Percentiles rank a stretch among this genome's conserved stretches.
Evolutionary conservation across 2,797 vertebrate genomes (phyloP).

Genomic region (Poeciliopsis turneri): DNA sequence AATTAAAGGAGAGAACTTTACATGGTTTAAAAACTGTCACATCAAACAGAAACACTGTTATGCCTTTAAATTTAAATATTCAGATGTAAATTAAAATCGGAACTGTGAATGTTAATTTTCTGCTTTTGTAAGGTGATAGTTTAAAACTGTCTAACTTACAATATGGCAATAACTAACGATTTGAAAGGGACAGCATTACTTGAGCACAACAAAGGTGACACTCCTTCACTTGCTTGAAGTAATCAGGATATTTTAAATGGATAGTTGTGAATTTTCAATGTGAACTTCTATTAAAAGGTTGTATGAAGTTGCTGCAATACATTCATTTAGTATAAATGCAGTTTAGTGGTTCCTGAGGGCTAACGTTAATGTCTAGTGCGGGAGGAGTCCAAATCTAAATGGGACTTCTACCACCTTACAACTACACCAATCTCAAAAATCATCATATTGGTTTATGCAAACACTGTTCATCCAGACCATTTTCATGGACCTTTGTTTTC

Average conservation of each 20-base stretch:
- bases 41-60: background rate
- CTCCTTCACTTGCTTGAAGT: background rate
- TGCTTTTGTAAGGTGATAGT: background rate
- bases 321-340: background rate
- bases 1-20: conserved; percentile 39
- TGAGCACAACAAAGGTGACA: conserved; percentile 31
- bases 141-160: background rate
- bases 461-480: background rate
- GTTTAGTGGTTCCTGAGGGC: background rate
- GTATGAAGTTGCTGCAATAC: background rate
- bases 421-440: background rate
- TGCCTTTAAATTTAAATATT: background rate
- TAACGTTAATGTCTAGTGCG: background rate
- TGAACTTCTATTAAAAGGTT: background rate
- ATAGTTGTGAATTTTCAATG: background rate
- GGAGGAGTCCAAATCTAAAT: background rate
- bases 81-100: background rate
- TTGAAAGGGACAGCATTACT: conserved; percentile 57
- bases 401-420: background rate
- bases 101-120: background rate
- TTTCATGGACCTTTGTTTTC: background rate
- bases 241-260: background rate
- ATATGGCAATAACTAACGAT: background rate
- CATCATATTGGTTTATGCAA: background rate
- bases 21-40: conserved; percentile 7